Evolutionary conservation across 2,888 invertebrate species (phyloP).

Genomic region (Steinernema scapterisci): DNA sequence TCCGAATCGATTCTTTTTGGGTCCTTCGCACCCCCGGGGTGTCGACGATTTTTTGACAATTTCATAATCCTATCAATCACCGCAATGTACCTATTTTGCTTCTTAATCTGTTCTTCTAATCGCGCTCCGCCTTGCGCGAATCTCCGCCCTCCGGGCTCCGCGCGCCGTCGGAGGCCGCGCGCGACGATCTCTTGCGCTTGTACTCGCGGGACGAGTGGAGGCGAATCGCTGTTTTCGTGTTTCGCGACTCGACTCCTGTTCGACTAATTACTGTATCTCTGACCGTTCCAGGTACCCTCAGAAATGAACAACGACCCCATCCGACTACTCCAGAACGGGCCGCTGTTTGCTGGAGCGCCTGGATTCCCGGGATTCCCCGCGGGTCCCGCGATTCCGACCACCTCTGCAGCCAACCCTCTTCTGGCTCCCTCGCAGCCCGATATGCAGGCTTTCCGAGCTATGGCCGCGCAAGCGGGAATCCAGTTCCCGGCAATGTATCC

Average conservation of each 20-base stretch:
- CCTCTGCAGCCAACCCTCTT: neutral
- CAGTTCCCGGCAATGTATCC: conserved; percentile 23
- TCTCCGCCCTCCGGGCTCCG: neutral
- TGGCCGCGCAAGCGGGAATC: conserved; percentile 22
- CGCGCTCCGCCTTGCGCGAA: conserved; percentile 28
- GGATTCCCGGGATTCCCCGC: conserved; percentile 23
- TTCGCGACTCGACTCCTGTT: neutral
- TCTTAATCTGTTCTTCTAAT: conserved; percentile 28
- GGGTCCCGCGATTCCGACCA: neutral
- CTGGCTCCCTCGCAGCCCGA: conserved; percentile 7
- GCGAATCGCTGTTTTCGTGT: conserved; percentile 29
- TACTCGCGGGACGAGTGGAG: neutral
- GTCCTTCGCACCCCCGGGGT: conserved; percentile 26
- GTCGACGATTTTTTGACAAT: conserved; percentile 31
- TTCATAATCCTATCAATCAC: conserved; percentile 33
- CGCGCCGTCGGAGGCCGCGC: conserved; percentile 13
- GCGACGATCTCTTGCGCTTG: conserved; percentile 6
- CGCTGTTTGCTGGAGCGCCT: conserved; percentile 14
- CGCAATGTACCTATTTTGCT: conserved; percentile 33
- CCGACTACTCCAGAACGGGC: conserved; percentile 28
- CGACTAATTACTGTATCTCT: neutral
- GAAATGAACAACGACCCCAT: conserved; percentile 25
- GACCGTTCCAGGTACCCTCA: neutral
- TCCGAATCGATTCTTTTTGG: conserved; percentile 18
- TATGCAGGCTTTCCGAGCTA: conserved; percentile 9